A percentile compares a stretch with the other conserved stretches of the same genome.
These are phyloP conservation scores for Danio kyathit DNA, from an alignment of 2,797 vertebrate genomes.

Conservation along the genomic window DNA sequence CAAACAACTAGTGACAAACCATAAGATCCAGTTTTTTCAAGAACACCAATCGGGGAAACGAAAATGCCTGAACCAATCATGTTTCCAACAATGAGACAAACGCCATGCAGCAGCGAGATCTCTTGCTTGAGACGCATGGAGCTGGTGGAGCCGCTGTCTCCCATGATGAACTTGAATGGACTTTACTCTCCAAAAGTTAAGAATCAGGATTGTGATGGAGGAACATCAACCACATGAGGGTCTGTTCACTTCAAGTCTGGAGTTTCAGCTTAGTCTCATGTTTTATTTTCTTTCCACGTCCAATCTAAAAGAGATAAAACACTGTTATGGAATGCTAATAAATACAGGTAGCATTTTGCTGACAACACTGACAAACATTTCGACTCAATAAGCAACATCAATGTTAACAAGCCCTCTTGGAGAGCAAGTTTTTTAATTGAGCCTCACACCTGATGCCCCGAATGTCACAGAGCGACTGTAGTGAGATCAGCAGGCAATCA, in stretches of 20 bases:
- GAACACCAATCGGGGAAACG: slow-evolving; percentile 83
- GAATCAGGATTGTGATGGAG: not conserved
- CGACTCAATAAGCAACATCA: not conserved
- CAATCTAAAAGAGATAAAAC: slow-evolving; percentile 3
- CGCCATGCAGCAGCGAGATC: slow-evolving; percentile 83
- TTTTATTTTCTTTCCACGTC: not conserved
- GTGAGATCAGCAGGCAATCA: not conserved
- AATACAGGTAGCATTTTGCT: not conserved
- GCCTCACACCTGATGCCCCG: slow-evolving; percentile 3
- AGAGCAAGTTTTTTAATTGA: not conserved
- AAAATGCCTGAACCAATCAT: slow-evolving; percentile 87
- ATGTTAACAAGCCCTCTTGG: not conserved
- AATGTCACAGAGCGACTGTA: not conserved
- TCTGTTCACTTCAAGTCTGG: not conserved
- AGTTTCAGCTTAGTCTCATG: not conserved
- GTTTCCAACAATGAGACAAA: slow-evolving; percentile 85
- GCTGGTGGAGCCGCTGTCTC: slow-evolving; percentile 64
- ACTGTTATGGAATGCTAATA: not conserved
- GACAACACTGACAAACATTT: not conserved
- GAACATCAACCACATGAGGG: not conserved
- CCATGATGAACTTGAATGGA: slow-evolving; percentile 66
- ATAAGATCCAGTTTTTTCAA: slow-evolving; percentile 78
- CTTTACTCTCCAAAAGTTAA: not conserved
- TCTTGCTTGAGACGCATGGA: slow-evolving; percentile 81
- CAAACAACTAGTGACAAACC: slow-evolving; percentile 82